Evolutionary conservation across 1,140 invertebrate species (phyloP).

Genomic region (Nilaparvata lugens): DNA sequence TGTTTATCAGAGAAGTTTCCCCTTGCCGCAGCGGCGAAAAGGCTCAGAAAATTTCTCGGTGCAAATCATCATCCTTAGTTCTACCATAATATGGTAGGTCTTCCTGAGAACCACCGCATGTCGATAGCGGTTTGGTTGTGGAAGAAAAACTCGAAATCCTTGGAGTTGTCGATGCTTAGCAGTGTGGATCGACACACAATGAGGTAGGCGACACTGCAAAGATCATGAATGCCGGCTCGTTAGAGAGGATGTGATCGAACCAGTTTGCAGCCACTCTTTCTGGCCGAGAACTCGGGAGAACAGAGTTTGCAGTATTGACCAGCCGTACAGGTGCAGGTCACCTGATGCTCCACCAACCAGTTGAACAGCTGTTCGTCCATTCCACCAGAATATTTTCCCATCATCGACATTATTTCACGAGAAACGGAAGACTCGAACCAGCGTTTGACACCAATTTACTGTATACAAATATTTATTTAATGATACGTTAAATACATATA

Average conservation of each 20-base stretch:
- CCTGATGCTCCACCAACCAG: conserved; percentile 52
- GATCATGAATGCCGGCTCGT: conserved; percentile 62
- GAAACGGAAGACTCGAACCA: too few relatives aligned
- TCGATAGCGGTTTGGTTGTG: conserved; percentile 51
- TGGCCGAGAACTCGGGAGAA: conserved; percentile 57
- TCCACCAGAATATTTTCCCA: conserved; percentile 71
- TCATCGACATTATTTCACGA: conserved; percentile 65
- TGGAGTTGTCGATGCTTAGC: conserved; percentile 45
- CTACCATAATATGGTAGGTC: conserved; percentile 46
- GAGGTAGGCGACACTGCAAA: conserved; percentile 63
- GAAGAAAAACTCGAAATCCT: conserved; percentile 59
- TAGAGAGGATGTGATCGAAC: conserved; percentile 78
- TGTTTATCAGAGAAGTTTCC: too few relatives aligned
- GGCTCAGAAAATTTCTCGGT: conserved; percentile 52
- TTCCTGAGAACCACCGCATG: conserved; percentile 50
- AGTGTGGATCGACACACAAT: conserved; percentile 57
- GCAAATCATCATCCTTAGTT: conserved; percentile 42
- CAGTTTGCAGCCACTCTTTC: conserved; percentile 64
- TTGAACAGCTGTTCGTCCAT: conserved; percentile 56
- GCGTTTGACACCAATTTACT: too few relatives aligned
- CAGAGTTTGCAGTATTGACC: conserved; percentile 60
- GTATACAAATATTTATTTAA: conserved; percentile 24
- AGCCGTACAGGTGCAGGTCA: conserved; percentile 69
- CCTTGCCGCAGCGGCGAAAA: conserved; percentile 43
- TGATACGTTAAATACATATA: too few relatives aligned